Evolutionary conservation across 2,888 invertebrate genomes (phyloP), one percentile per base, ranked within the genome.

Genomic region (Odontocerum albicorne): DNA sequence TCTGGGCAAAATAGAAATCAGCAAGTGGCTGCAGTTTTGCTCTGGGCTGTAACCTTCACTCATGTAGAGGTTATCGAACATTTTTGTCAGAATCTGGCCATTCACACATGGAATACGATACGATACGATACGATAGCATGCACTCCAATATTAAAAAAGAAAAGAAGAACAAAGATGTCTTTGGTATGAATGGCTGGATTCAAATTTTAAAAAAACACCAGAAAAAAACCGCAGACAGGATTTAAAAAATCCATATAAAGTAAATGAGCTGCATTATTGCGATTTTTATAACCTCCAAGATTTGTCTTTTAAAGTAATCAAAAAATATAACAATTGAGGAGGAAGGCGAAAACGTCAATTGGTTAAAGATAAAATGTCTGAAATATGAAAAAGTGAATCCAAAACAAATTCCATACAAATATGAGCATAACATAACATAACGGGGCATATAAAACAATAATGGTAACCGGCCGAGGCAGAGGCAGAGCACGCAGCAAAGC

Each of bases 31-130:
- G 36, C 46, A 13, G 6, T n/a, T 17, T 22, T 46, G 4, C 32
- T 47, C 15, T 16, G 17, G 4, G 16, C 32, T 6, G 32, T 45
- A n/a, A n/a, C n/a, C 17, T 33, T 8, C 4, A n/a, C n/a, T n/a
- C n/a, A n/a, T n/a, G 4, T 38, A 16, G 17, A 38, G 4, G 13
- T 16, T 15, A 38, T 38, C 4, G 45, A 33, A 10, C n/a, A n/a
- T n/a, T n/a, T n/a, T n/a, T 49, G n/a, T n/a, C n/a, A 35, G 49
- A 49, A 17, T 49, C 39, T 2, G 49, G 49, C 12, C 49, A 49
- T 21, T 49, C 49, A 2, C 19, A 49, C 2, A 49, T 49, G 49
- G 49, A 49, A 38, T 39, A 31, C 27, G 49, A 49, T 31, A 27
- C 39, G 2, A n/a, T n/a, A n/a, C n/a, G n/a, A n/a, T n/a, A n/a